These are phyloP conservation scores for Crambe crambe DNA, from an alignment of 37 sponge, comb jelly and placozoan species.

Conservation along the genomic window DNA sequence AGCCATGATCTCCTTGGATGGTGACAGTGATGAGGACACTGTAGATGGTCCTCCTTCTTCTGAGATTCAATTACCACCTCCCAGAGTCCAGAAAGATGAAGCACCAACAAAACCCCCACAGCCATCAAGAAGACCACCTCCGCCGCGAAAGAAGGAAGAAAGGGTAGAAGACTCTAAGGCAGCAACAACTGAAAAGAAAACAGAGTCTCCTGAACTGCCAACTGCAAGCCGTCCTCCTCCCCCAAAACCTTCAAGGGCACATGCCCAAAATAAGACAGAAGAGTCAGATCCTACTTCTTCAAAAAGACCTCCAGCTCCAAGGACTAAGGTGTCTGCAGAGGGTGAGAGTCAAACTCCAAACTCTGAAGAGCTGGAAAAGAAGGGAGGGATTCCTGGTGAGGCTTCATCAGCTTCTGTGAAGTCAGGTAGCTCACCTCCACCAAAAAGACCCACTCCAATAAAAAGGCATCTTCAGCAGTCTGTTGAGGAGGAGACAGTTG, in stretches of 20 bases:
- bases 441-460: background rate
- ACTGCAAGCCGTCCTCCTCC: conserved; percentile 7
- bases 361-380: background rate
- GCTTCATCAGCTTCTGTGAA: no score
- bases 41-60: background rate
- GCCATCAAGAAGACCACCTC: conserved; percentile 9
- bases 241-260: conserved; percentile 2
- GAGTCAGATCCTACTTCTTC: background rate
- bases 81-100: background rate
- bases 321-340: background rate
- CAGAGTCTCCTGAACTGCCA: background rate
- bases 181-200: background rate
- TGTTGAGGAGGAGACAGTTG: no score
- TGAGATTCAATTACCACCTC: background rate
- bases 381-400: no score
- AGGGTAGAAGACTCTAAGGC: background rate
- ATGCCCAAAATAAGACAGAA: background rate
- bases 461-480: background rate
- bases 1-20: no score
- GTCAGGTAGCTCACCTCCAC: background rate
- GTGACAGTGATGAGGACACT: background rate
- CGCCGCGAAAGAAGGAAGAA: background rate
- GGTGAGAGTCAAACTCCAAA: background rate
- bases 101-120: background rate
- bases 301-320: background rate